Percentiles rank a stretch among this genome's conserved stretches.
Evolutionary conservation across 2,888 invertebrate species (phyloP).

Genomic region (Glyphotaelius pellucidus): DNA sequence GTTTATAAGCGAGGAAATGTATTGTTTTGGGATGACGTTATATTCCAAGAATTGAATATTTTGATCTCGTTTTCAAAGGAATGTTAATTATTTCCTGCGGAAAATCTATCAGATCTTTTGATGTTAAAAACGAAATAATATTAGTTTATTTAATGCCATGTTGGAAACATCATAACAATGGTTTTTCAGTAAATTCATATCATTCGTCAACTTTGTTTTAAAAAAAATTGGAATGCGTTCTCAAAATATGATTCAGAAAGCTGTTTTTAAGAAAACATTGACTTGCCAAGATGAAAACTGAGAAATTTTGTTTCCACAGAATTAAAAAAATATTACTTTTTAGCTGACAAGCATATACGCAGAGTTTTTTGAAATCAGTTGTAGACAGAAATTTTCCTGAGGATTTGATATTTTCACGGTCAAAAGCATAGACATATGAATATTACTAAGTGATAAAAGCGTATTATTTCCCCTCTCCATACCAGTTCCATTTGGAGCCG

Average conservation of each 20-base stretch:
- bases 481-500: too few species aligned
- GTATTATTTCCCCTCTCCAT: too few species aligned
- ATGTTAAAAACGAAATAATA: background rate
- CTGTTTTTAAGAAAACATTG: background rate
- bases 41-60: background rate
- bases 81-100: background rate
- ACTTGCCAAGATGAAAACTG: too few species aligned
- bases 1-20: background rate
- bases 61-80: background rate
- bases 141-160: background rate
- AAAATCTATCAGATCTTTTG: background rate
- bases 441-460: too few species aligned
- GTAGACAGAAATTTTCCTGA: too few species aligned
- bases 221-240: background rate
- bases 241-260: background rate
- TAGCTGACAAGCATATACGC: too few species aligned
- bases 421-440: too few species aligned
- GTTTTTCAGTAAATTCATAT: background rate
- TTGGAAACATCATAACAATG: background rate
- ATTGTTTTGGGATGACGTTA: background rate
- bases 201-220: background rate
- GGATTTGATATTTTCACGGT: too few species aligned
- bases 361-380: too few species aligned
- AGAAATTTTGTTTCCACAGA: too few species aligned
- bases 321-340: too few species aligned